Evolutionary conservation across 2,113 vertebrate species (phyloP), one percentile per base, ranked within the genome.

Genomic region (Gobiocypris rarus): DNA sequence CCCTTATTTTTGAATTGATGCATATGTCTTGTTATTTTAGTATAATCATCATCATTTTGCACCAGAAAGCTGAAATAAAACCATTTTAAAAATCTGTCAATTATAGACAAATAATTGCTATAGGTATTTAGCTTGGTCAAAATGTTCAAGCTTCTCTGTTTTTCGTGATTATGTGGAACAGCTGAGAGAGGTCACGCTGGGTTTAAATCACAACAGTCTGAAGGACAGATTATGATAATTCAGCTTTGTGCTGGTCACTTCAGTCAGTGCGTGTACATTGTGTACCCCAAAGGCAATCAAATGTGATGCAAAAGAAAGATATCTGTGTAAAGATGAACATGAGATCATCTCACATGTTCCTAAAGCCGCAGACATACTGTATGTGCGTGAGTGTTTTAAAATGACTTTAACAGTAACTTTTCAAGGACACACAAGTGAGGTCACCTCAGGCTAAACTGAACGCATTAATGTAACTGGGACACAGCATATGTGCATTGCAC

Each of bases 171-270:
- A 81, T 81, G 15, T 81, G 61, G 78, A 67, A 26, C 59, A 67
- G 78, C 26, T 81, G 43, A 81, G 26, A 61, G 56, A 81, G 78
- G 61, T 81, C 78, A 81, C 4, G 24, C 43, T 31, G 61, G 26
- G 43, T 79, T 79, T 79, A 79, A 41, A 81, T 81, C 61, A 80
- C 38, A 80, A 80, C 59, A 65, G 77, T 80, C 77, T 80, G 59
- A 80, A 80, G 77, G 59, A 80, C 77, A 80, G 77, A 80, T 80
- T 80, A 80, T 80, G 77, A 80, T 80, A 50, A 80, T 80, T 80
- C 59, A 65, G 77, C 38, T 80, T 65, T 80, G 59, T 50, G 59
- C 77, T 65, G 41, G 77, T 65, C 77, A 80, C 24, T 80, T 80
- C 45, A 28, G 15, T 80, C 77, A 19, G 24, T 65, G 41, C 24